Evolutionary conservation across 2,113 vertebrate species (phyloP).

Genomic region (Alethe castanea): DNA sequence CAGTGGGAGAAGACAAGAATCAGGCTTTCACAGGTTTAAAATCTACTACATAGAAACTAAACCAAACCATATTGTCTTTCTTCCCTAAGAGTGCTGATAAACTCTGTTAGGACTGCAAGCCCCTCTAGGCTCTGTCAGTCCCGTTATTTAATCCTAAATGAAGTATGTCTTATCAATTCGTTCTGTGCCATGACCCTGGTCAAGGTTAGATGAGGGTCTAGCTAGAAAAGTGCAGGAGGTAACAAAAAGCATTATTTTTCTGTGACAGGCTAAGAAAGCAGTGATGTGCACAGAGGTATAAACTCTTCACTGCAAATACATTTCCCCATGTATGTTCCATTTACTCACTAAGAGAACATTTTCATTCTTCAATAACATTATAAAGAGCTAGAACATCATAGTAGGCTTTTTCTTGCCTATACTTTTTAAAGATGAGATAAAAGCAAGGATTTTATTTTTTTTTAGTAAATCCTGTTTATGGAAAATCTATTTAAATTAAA

Average conservation of each 20-base stretch:
- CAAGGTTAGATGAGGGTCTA: slow-evolving; percentile 37
- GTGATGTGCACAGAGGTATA: neutral
- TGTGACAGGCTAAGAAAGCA: neutral
- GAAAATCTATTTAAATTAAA: slow-evolving; percentile 57
- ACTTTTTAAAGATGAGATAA: slow-evolving; percentile 41
- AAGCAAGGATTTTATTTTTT: neutral
- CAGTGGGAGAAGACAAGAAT: neutral
- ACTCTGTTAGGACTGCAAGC: neutral
- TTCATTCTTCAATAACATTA: neutral
- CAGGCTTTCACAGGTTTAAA: neutral
- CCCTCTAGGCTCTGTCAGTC: slow-evolving; percentile 22
- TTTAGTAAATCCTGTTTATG: slow-evolving; percentile 15
- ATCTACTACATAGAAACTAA: neutral
- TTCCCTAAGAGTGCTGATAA: neutral
- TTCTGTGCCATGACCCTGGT: neutral
- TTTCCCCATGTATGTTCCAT: neutral
- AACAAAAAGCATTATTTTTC: neutral
- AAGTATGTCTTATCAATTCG: slow-evolving; percentile 50
- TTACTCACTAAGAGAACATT: neutral
- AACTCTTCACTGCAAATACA: neutral
- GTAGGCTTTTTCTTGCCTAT: neutral
- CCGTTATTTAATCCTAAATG: slow-evolving; percentile 50
- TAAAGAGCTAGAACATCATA: neutral
- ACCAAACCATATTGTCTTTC: neutral
- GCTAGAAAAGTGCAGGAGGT: neutral